Base-by-base conservation (phyloP, 2,888 invertebrate species). In the Cepaea hortensis region DNA sequence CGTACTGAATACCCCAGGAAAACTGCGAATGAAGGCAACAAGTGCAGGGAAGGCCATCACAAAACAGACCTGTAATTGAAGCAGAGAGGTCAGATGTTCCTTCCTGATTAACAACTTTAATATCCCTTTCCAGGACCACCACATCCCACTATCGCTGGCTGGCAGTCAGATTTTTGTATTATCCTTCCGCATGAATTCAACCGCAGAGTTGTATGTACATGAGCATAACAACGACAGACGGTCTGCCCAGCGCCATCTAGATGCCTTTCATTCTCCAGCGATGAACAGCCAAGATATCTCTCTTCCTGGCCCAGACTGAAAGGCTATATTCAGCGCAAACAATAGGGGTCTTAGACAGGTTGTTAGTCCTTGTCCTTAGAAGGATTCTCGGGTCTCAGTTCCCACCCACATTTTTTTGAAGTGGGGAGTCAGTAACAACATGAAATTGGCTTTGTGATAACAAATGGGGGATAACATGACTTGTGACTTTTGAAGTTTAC, bases 371-470 rank as follows among this genome's bases (percentile, higher is more conserved):
- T 35, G 23, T 62, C 80, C 61, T 81, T 70, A 81, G 81, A 81
- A 81, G 81, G 11, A 5, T 68, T 81, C 81, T 81, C 81, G n/a
- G 5, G 48, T 81, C 81, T 48, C 81, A 50, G 50, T 68, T 81
- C 81, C 81, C 81, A 81, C 81, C 81, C 81, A 70, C 81, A 81
- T 70, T 48, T 70, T 35, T 35, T 46, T 9, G 48, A 80, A 9
- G 65, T 11, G 46, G 13, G 50, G 70, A 3, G 81, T 48, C 81
- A 13, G 68, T 48, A 68, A 70, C 68, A 55, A 55, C 55, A 55
- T 55, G 55, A 55, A 55, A 55, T 55, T 55, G 55, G 55, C 55
- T 55, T 55, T 55, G 55, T 55, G 55, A 55, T 55, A 55, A 55
- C 55, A 55, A 55, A 55, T 55, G 55, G 75, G 55, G 7, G 73